A percentile compares a stretch with the other conserved stretches of the same genome.
phyloP scores from a whole-genome alignment of 2,888 invertebrate genomes.

The Tipula helvola region DNA sequence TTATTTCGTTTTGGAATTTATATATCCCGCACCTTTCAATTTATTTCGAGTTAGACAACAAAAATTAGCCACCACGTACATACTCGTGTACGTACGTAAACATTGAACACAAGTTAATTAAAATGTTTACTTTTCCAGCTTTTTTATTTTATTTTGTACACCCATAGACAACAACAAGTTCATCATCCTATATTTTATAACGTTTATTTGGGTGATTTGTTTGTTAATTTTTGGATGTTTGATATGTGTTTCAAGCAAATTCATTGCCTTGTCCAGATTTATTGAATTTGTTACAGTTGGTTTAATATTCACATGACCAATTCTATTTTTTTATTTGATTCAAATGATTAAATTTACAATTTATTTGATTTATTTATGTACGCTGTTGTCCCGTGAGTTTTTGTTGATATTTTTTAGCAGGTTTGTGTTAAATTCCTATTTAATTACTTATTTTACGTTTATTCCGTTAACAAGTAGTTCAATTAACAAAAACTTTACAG shows the following conservation, averaged over 20 bases:
- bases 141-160: background rate
- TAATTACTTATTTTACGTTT: too few relatives aligned
- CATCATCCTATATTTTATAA: background rate
- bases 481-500: too few relatives aligned
- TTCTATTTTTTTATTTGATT: background rate
- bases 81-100: background rate
- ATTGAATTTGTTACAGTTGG: background rate
- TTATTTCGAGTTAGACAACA: background rate
- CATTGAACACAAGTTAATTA: background rate
- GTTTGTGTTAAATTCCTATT: too few relatives aligned
- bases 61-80: background rate
- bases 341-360: background rate
- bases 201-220: too few relatives aligned
- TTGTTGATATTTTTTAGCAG: too few relatives aligned
- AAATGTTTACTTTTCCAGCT: background rate
- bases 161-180: background rate
- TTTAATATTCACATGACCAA: background rate
- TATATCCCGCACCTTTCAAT: too few relatives aligned
- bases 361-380: too few relatives aligned
- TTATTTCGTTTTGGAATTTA: too few relatives aligned
- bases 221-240: too few relatives aligned
- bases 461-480: too few relatives aligned
- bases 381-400: too few relatives aligned
- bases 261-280: background rate
- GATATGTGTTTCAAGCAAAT: background rate